Base-by-base conservation (phyloP, 2,888 invertebrate species). In the Chymomyza caudatula region DNA sequence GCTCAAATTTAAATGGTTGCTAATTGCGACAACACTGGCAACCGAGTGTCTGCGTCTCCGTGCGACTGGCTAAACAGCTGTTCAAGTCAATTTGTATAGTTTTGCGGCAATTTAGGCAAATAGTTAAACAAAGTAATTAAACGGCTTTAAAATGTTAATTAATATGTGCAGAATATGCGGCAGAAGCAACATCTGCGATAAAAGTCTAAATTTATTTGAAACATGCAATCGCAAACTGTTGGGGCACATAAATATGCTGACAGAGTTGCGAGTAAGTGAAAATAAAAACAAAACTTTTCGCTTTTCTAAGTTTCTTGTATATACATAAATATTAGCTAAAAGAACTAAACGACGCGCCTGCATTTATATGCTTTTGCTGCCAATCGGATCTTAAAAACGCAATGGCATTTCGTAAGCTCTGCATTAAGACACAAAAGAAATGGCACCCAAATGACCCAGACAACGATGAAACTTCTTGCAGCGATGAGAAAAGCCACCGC, bases 361-460 rank as follows among this genome's bases (percentile, higher is more conserved):
- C 2, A 0, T 68, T 47, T 3, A 82, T 79, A 25, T 85, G 85
- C 17, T 62, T 59, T 4, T 64, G 79, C 58, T 85, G 78, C 44
- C 77, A 79, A 53, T 61, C 79, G 23, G 79, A 85, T 29, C 71
- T 79, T 1, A 71, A 69, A 57, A 43, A 54, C n/a, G 65, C 65
- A 4, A 60, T 79, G 59, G 62, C 83, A 0, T 79, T 79, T 52
- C 74, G 83, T 0, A 69, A 58, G 17, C 61, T 79, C 1, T 82
- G 74, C 37, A 60, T 76, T 0, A 79, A 85, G 25, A 68, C 67
- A 2, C 77, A 79, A 54, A 76, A 63, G n/a, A 74, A 60, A 44
- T 85, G 83, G 72, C 60, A 55, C 8, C 37, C 52, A 6, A 22
- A 37, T 5, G 42, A 52, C 20, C 51, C 42, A 20, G 8, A 22